A percentile compares a stretch with the other conserved stretches of the same genome.
phyloP scores from a whole-genome alignment of 2,113 vertebrate genomes.

The Odocoileus virginianus region DNA sequence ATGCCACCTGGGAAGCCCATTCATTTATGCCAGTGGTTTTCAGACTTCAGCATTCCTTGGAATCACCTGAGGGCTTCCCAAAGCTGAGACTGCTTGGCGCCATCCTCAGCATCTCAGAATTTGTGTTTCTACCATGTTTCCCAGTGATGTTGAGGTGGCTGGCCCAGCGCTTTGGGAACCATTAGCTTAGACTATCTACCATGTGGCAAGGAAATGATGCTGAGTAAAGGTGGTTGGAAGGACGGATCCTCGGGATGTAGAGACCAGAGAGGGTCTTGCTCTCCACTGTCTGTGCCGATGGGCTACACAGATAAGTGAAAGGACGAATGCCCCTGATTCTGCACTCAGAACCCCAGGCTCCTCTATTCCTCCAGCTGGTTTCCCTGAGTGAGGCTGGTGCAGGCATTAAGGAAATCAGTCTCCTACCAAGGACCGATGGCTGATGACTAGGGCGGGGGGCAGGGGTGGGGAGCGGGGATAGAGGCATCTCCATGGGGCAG shows the following conservation, averaged over 20 bases:
- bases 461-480: background rate
- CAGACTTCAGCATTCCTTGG: accelerated
- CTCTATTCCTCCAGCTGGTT: accelerated
- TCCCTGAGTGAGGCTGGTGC: background rate
- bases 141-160: background rate
- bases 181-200: accelerated
- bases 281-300: background rate
- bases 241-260: accelerated
- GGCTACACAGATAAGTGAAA: background rate
- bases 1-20: background rate
- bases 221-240: background rate
- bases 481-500: background rate
- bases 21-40: too few relatives aligned
- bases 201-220: background rate
- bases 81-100: too few relatives aligned
- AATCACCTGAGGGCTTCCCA: accelerated
- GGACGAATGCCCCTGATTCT: background rate
- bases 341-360: background rate
- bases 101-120: background rate
- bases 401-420: background rate
- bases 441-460: too few relatives aligned
- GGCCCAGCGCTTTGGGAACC: background rate
- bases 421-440: background rate
- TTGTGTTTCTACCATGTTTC: background rate
- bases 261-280: background rate